A percentile compares a stretch with the other conserved stretches of the same genome.
Evolutionary conservation across 2,888 invertebrate species (phyloP).

Genomic region (Dilophus febrilis): DNA sequence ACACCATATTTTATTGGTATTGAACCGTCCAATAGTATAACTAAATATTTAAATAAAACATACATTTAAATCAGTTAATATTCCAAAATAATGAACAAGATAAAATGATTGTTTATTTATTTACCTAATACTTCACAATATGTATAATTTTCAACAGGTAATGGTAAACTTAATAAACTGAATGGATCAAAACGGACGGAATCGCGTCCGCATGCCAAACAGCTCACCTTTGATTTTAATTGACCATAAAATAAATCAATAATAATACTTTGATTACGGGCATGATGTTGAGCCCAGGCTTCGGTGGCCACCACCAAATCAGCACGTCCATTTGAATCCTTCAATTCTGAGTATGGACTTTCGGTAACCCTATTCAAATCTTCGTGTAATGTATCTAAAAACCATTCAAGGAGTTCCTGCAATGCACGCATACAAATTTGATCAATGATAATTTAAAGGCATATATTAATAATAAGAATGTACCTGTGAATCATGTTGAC

Average conservation of each 20-base stretch:
- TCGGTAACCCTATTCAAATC: conserved; percentile 67
- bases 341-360: conserved; percentile 53
- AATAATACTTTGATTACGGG: conserved; percentile 71
- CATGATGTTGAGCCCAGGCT: conserved; percentile 70
- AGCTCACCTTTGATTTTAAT: conserved; percentile 70
- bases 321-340: conserved; percentile 59
- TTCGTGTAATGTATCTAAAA: conserved; percentile 82
- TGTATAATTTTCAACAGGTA: conserved; percentile 77
- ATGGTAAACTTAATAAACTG: conserved; percentile 72
- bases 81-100: conserved; percentile 5
- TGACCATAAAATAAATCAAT: conserved; percentile 87
- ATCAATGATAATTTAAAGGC: too few relatives aligned
- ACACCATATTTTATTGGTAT: conserved; percentile 74
- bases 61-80: background rate
- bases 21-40: conserved; percentile 62
- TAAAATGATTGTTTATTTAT: background rate
- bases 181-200: conserved; percentile 86
- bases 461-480: background rate
- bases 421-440: conserved; percentile 2
- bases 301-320: conserved; percentile 53
- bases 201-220: conserved; percentile 64
- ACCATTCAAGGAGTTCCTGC: conserved; percentile 71
- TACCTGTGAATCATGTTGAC: conserved; percentile 79
- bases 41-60: conserved; percentile 26
- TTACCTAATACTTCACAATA: conserved; percentile 58